Conservation (phyloP, 2,888 invertebrate genomes). For the Melieria picta region DNA sequence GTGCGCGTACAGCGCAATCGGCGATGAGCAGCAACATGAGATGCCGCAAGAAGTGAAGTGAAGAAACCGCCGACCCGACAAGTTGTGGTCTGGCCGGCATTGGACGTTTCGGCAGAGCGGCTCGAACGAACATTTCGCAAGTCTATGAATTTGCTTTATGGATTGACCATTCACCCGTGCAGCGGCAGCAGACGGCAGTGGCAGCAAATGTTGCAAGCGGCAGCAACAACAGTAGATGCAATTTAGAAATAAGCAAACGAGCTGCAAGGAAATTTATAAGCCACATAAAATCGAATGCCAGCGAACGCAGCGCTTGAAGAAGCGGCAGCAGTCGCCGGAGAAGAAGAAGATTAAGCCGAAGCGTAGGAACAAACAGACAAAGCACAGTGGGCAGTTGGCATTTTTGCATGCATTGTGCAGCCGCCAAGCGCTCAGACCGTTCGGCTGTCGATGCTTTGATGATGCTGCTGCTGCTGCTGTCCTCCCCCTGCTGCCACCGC, state of each 20-base stretch:
- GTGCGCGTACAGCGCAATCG: too few relatives aligned
- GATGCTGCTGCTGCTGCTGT: background rate
- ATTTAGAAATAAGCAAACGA: background rate
- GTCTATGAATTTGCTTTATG: constrained; percentile 48
- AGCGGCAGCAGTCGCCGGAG: background rate
- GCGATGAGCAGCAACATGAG: too few relatives aligned
- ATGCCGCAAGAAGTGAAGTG: too few relatives aligned
- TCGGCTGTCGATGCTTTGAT: background rate
- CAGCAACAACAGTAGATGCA: constrained; percentile 2
- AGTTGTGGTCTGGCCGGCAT: too few relatives aligned
- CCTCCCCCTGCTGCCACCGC: background rate
- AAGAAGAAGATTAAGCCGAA: background rate
- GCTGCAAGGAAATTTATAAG: constrained; percentile 16
- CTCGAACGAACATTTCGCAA: too few relatives aligned
- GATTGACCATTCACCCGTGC: constrained; percentile 48
- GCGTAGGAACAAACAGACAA: background rate
- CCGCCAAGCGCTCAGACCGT: background rate
- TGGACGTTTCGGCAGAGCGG: too few relatives aligned
- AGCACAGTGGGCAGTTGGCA: too few relatives aligned
- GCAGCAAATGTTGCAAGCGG: constrained; percentile 21
- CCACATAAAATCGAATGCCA: background rate
- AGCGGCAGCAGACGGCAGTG: constrained; percentile 27
- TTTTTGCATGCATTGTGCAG: too few relatives aligned
- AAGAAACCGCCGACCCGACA: too few relatives aligned
- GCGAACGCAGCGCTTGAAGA: background rate